Percentiles rank a stretch among this genome's conserved stretches.
Evolutionary conservation across 2,888 invertebrate genomes (phyloP).

Genomic region (Oxyteleia sp.): DNA sequence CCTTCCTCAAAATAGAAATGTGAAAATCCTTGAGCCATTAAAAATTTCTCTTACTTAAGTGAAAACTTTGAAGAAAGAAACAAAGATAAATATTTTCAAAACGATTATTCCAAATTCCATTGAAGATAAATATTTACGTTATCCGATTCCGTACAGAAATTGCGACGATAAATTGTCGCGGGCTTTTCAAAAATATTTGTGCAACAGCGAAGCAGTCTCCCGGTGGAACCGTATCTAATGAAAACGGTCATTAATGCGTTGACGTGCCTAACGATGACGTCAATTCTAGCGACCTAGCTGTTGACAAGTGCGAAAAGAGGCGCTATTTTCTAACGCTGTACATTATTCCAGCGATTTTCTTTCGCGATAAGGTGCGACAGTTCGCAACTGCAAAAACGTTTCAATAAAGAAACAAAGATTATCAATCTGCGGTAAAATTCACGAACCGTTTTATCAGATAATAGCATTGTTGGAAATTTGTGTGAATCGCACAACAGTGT

Average conservation of each 20-base stretch:
- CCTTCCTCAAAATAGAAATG: too few relatives aligned
- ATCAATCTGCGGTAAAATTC: constrained; percentile 47
- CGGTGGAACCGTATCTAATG: constrained; percentile 70
- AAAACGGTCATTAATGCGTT: constrained; percentile 76
- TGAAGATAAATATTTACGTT: constrained; percentile 25
- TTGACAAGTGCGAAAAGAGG: constrained; percentile 72
- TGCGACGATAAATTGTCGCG: constrained; percentile 29
- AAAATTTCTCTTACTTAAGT: too few relatives aligned
- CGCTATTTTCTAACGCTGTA: constrained; percentile 66
- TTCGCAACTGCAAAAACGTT: constrained; percentile 30
- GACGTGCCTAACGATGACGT: constrained; percentile 76
- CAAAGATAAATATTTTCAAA: constrained; percentile 14
- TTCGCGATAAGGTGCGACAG: constrained; percentile 52
- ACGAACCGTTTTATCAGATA: constrained; percentile 51
- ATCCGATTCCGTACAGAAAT: not conserved
- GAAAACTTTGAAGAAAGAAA: too few relatives aligned
- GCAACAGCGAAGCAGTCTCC: constrained; percentile 11
- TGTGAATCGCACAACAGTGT: constrained; percentile 19
- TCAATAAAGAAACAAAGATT: constrained; percentile 53
- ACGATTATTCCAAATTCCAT: constrained; percentile 4
- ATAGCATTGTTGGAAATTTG: constrained; percentile 54
- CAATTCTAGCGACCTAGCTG: constrained; percentile 71
- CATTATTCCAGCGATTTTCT: constrained; percentile 62
- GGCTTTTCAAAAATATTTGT: constrained; percentile 36
- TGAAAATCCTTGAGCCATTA: too few relatives aligned